Conservation (phyloP, 2,888 invertebrate species). For the Drosophila melanosoma region DNA sequence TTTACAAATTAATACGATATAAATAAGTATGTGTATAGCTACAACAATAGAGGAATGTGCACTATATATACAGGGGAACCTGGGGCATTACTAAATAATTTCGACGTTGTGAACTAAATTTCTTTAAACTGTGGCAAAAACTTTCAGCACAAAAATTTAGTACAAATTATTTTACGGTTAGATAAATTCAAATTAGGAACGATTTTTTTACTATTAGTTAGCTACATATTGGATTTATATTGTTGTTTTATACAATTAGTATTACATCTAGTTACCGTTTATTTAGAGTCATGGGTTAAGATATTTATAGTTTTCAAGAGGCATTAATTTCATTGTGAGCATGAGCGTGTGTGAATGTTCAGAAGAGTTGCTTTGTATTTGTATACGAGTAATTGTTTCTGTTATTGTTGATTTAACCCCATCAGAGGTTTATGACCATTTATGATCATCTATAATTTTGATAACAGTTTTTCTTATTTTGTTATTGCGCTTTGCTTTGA, state of each 20-base stretch:
- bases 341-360: constrained; percentile 86
- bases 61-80: constrained; percentile 66
- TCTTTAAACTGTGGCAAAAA: constrained; percentile 39
- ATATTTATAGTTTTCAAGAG: constrained; percentile 72
- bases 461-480: constrained; percentile 57
- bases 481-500: constrained; percentile 57
- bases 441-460: constrained; percentile 48
- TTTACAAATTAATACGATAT: constrained; percentile 70
- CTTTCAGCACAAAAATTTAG: constrained; percentile 51
- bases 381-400: constrained; percentile 51
- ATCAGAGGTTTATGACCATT: constrained; percentile 20
- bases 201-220: constrained; percentile 75
- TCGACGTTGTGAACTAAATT: constrained; percentile 43
- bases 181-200: constrained; percentile 71
- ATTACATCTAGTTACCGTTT: constrained; percentile 72
- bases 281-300: constrained; percentile 72
- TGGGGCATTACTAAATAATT: constrained; percentile 41
- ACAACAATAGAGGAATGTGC: constrained; percentile 61
- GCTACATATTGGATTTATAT: constrained; percentile 69
- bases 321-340: constrained; percentile 84
- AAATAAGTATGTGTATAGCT: constrained; percentile 62
- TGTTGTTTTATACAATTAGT: constrained; percentile 73
- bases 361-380: constrained; percentile 72
- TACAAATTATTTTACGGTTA: constrained; percentile 72
- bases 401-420: constrained; percentile 32